Evolutionary conservation across 92 coral and sea anemone species (phyloP), one percentile per base, ranked within the genome.

Genomic region (Plumapathes pennacea): DNA sequence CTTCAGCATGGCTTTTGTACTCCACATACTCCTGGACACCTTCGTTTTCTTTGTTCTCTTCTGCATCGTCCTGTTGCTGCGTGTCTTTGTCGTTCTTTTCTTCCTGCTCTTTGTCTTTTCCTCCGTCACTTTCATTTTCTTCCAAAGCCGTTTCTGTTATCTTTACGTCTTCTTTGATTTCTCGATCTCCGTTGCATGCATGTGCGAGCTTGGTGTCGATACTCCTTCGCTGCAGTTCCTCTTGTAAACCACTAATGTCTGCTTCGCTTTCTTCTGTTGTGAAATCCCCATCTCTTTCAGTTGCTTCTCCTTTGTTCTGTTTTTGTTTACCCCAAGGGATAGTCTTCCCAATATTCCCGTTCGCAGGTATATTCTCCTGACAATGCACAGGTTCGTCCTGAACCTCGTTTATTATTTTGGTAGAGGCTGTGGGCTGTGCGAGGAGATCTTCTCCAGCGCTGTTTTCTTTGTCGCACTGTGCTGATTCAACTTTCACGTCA

Each of bases 121-220:
- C 32, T 32, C 46, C 51, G 41, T 54, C 41, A 49, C 13, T 46
- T 71, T 53, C 20, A 57, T n/a, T n/a, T n/a, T 71, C 12, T 34
- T 68, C 28, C 19, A 14, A 10, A 68, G 57, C n/a, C 27, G 44
- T 68, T 31, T 55, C 54, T 18, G 40, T 66, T 32, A 68, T 23
- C 23, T 56, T 29, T 3, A 37, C 56, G 54, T 54, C 76, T 45
- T 68, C 76, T 2, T 51, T 63, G 14, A 63, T 38, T 34, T 66
- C 67, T 12, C 50, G 19, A 6, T 44, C 50, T 44, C 19, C 19
- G 20, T 44, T 22, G 12, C n/a, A 7, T 36, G n/a, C n/a, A n/a
- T n/a, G n/a, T n/a, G n/a, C n/a, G n/a, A n/a, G n/a, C n/a, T n/a
- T n/a, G n/a, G n/a, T n/a, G n/a, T n/a, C n/a, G n/a, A n/a, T n/a